Percentiles rank a stretch among this genome's conserved stretches.
These are phyloP conservation scores for Volucella inanis DNA, from an alignment of 2,888 invertebrate genomes.

Conservation along the genomic window DNA sequence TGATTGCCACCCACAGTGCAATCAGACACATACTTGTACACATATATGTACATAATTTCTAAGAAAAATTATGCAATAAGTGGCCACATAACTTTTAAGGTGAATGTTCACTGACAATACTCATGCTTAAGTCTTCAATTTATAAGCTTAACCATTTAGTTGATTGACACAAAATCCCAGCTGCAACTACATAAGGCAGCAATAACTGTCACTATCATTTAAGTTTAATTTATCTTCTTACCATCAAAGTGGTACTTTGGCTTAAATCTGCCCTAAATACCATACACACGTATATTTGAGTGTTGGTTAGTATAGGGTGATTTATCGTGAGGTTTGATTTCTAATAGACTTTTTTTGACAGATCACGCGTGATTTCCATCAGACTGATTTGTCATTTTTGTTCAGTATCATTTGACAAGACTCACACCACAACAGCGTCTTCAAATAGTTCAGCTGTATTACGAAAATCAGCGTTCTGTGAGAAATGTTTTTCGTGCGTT, in stretches of 20 bases:
- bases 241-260: not conserved
- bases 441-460: too few relatives aligned
- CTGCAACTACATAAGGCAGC: not conserved
- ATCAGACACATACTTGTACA: slow-evolving; percentile 3
- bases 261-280: not conserved
- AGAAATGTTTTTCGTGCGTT: too few relatives aligned
- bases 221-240: not conserved
- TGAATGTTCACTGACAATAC: slow-evolving; percentile 39
- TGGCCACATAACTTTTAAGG: slow-evolving; percentile 26
- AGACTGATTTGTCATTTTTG: too few relatives aligned
- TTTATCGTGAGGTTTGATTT: too few relatives aligned
- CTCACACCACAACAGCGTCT: too few relatives aligned
- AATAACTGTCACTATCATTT: not conserved
- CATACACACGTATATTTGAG: too few relatives aligned
- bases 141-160: slow-evolving; percentile 26
- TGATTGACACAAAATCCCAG: slow-evolving; percentile 24
- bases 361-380: too few relatives aligned
- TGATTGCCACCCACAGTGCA: slow-evolving; percentile 6
- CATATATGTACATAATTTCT: not conserved
- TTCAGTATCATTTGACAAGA: too few relatives aligned
- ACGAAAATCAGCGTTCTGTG: too few relatives aligned
- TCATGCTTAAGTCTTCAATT: slow-evolving; percentile 42
- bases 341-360: too few relatives aligned
- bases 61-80: not conserved
- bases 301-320: too few relatives aligned